Conservation (phyloP, 1,140 invertebrate genomes). For the Chironomus striatipennis region DNA sequence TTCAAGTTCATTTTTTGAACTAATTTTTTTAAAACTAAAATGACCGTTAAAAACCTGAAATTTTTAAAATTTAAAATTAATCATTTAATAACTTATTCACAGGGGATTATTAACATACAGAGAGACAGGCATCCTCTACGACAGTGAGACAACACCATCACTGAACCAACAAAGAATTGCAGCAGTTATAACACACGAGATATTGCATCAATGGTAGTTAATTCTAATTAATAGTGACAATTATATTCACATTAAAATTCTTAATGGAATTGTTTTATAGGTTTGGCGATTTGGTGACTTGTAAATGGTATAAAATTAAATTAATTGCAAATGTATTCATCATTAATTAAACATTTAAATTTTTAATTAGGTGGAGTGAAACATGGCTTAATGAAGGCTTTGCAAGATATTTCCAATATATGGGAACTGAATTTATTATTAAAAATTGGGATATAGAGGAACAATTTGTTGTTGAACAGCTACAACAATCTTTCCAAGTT, state of each 20-base stretch:
- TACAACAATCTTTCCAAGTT: conserved; percentile 53
- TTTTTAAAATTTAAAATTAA: too few species aligned
- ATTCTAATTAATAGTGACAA: too few species aligned
- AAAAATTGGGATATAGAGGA: conserved; percentile 43
- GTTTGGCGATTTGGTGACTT: conserved; percentile 53
- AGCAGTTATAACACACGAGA: conserved; percentile 52
- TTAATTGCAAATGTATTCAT: too few species aligned
- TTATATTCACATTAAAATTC: too few species aligned
- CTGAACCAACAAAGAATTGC: conserved; percentile 45
- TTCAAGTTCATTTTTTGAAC: too few species aligned
- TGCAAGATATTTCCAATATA: conserved; percentile 60
- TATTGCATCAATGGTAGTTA: conserved; percentile 55
- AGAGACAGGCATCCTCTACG: conserved; percentile 49
- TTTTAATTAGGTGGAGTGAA: conserved; percentile 46
- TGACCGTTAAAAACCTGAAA: too few species aligned
- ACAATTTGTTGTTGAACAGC: conserved; percentile 52
- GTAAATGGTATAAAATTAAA: conserved; percentile 41
- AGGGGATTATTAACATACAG: conserved; percentile 41
- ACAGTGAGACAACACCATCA: conserved; percentile 42
- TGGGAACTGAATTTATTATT: conserved; percentile 43
- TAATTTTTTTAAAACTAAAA: too few species aligned
- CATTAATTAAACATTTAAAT: too few species aligned
- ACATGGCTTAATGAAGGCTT: conserved; percentile 64
- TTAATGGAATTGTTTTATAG: too few species aligned
- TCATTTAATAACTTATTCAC: not conserved